These are phyloP conservation scores for Drosophila erecta DNA, from an alignment of 1,140 invertebrate species.

Conservation along the genomic window DNA sequence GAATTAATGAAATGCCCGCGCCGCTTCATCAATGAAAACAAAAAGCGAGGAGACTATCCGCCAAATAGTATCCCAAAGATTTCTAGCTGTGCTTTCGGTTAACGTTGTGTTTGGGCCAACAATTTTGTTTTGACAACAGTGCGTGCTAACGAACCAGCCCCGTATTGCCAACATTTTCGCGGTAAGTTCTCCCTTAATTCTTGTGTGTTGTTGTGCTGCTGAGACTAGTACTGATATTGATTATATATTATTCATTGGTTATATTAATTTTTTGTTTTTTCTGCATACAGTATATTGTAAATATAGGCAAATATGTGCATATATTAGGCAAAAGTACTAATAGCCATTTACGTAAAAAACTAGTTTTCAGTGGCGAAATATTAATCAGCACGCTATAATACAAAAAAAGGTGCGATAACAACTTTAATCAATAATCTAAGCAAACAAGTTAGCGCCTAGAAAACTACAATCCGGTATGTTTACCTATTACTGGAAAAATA, in stretches of 20 bases:
- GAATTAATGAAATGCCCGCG: slow-evolving; percentile 54
- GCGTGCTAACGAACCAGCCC: slow-evolving; percentile 11
- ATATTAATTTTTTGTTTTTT: not conserved
- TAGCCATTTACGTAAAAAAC: not conserved
- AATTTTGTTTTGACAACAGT: slow-evolving; percentile 37
- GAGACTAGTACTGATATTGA: not conserved
- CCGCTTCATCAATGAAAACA: slow-evolving; percentile 56
- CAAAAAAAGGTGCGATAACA: too few species aligned
- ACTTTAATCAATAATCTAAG: too few species aligned
- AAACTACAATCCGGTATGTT: too few species aligned
- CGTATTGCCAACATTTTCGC: slow-evolving; percentile 8
- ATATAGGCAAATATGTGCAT: not conserved
- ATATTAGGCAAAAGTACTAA: too few species aligned
- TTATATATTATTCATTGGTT: not conserved
- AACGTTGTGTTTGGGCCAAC: slow-evolving; percentile 20
- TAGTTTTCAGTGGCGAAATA: not conserved
- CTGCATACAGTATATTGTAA: too few species aligned
- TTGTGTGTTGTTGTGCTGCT: not conserved
- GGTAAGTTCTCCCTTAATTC: slow-evolving; percentile 21
- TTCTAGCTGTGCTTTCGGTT: slow-evolving; percentile 20
- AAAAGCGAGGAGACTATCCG: slow-evolving; percentile 13
- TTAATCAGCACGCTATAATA: too few species aligned
- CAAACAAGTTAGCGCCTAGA: too few species aligned
- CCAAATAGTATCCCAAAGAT: slow-evolving; percentile 22
- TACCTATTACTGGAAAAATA: too few species aligned